phyloP scores from a whole-genome alignment of 2,113 vertebrate genomes.

The Perccottus glenii region DNA sequence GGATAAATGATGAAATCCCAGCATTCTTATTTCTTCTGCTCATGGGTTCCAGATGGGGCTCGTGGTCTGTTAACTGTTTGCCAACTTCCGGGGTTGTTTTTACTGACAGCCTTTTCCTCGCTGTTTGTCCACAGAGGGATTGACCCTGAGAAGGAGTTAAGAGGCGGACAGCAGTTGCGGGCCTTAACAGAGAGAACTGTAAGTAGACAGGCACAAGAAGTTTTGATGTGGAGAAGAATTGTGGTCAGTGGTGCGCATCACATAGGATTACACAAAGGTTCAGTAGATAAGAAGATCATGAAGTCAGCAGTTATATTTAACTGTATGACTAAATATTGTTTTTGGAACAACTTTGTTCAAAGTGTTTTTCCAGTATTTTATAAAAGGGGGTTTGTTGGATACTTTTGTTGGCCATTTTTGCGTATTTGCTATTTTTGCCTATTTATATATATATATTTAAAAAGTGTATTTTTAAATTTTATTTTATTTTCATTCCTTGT shows the following conservation, averaged over 20 bases:
- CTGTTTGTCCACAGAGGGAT: constrained; percentile 54
- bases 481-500: no score
- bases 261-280: constrained; percentile 1
- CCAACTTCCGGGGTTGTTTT: constrained; percentile 43
- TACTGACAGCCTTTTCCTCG: constrained; percentile 28
- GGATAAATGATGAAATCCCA: constrained; percentile 35
- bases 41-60: constrained; percentile 30
- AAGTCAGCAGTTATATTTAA: no score
- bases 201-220: constrained; percentile 49
- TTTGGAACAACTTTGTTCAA: no score
- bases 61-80: constrained; percentile 37
- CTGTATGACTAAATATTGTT: no score
- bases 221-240: constrained; percentile 1
- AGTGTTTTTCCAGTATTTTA: no score
- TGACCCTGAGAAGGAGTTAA: constrained; percentile 23
- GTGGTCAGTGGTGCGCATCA: background rate
- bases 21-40: constrained; percentile 43
- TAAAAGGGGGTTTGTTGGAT: no score
- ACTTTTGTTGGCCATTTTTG: no score
- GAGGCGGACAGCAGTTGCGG: constrained; percentile 52
- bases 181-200: constrained; percentile 66
- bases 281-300: no score
- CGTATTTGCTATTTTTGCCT: no score
- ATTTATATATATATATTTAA: no score
- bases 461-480: no score